Conservation (phyloP, 2,113 vertebrate species). For the Hyaena hyaena region DNA sequence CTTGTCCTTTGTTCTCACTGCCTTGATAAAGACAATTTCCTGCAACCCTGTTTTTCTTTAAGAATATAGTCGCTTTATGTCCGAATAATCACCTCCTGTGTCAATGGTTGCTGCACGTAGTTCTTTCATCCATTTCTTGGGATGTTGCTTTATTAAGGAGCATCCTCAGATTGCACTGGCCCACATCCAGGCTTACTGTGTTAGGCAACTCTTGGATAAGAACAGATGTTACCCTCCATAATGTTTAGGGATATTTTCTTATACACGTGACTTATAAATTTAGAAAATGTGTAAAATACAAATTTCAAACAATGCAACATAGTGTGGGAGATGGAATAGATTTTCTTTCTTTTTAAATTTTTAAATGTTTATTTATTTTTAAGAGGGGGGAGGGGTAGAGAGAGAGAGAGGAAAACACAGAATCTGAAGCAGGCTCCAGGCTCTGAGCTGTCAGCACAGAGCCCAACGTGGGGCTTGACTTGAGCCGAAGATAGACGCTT, state of each 20-base stretch:
- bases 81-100: not conserved
- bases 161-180: not conserved
- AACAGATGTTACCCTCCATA: not conserved
- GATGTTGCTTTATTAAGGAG: not conserved
- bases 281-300: not conserved
- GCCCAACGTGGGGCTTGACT: not conserved
- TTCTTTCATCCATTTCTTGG: not conserved
- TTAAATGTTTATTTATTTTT: not conserved
- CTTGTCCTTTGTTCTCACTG: not conserved
- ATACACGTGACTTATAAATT: not conserved
- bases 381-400: not conserved
- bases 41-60: not conserved
- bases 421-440: not conserved
- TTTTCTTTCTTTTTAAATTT: not conserved
- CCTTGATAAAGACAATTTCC: not conserved
- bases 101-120: not conserved
- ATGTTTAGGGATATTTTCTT: not conserved
- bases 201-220: not conserved
- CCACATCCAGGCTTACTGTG: not conserved
- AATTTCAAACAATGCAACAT: not conserved
- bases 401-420: not conserved
- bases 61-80: not conserved
- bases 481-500: not conserved
- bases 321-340: not conserved
- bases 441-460: not conserved